Evolutionary conservation across 2,888 invertebrate species (phyloP), one percentile per base, ranked within the genome.

Genomic region (Sialis fuliginosa): DNA sequence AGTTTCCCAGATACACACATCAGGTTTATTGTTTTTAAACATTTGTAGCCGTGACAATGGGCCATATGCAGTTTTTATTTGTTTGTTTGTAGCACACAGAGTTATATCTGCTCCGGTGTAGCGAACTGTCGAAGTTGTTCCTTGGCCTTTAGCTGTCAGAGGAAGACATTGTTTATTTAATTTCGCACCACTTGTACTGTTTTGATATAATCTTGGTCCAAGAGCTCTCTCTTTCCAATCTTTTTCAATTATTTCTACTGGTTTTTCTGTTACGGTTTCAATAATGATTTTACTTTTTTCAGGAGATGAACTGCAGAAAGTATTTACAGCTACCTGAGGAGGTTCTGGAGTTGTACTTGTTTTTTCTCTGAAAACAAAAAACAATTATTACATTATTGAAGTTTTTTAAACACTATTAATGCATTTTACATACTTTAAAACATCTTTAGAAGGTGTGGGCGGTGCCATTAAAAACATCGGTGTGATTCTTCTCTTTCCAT

Each of bases 401-500:
- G 30, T 40, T 37, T 8, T 13, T 41, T 47, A 41, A n/a, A 49
- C n/a, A 40, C 41, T 44, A 35, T 31, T 39, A 8, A 46, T 35
- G 50, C 22, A 22, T 22, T 22, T 33, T 9, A 43, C 35, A 35
- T 22, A 47, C 39, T 41, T 32, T 39, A 31, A 31, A 31, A 45
- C n/a, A 47, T 48, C 48, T 37, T 68, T 66, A 45, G 74, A 49
- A 34, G 54, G 52, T 6, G 56, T 53, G 10, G 58, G 55, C 4
- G 54, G 53, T 6, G 60, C 52, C 13, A 91, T 88, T 57, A 97
- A 81, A 62, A 91, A 92, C 67, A 97, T 89, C 0, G 97, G 97
- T 6, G 95, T 97, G 54, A 98, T 98, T 51, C 97, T 74, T 39
- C 97, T 70, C 65, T 90, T 86, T 33, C 97, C 98, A 66, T 96